phyloP scores from a whole-genome alignment of 35 echinoderm and acorn worm species.

The Lytechinus variegatus region DNA sequence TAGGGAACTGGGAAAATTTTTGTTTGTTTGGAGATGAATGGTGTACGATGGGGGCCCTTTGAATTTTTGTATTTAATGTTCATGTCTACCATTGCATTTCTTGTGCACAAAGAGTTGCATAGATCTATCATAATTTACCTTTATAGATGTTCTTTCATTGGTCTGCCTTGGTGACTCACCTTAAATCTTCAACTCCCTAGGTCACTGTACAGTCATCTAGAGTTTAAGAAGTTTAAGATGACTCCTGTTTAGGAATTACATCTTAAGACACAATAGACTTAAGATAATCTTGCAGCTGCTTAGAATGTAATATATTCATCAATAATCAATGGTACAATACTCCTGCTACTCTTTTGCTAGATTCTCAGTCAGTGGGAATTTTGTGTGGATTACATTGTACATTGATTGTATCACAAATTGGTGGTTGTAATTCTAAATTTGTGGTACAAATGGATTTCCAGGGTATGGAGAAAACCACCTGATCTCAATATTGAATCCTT shows the following conservation, averaged over 20 bases:
- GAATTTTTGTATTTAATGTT: no score
- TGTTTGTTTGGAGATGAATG: no score
- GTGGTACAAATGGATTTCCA: background rate
- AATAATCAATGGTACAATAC: background rate
- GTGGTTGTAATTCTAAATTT: no score
- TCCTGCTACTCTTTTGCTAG: background rate
- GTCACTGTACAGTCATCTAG: background rate
- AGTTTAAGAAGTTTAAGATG: background rate
- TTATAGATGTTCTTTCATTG: no score
- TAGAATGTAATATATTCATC: background rate
- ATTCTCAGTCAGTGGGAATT: background rate
- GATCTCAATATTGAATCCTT: no score
- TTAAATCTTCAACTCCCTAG: background rate
- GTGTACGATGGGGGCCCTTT: no score
- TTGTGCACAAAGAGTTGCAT: no score
- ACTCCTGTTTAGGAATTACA: background rate
- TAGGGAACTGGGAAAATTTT: no score
- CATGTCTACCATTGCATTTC: no score
- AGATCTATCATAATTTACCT: no score
- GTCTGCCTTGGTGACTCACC: no score
- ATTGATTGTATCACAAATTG: no score
- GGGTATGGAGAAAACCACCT: background rate
- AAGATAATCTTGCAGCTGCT: conserved; percentile 1
- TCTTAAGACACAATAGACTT: background rate
- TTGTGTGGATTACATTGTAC: background rate